phyloP scores from a whole-genome alignment of 2,797 vertebrate species.

The Mus spretus region DNA sequence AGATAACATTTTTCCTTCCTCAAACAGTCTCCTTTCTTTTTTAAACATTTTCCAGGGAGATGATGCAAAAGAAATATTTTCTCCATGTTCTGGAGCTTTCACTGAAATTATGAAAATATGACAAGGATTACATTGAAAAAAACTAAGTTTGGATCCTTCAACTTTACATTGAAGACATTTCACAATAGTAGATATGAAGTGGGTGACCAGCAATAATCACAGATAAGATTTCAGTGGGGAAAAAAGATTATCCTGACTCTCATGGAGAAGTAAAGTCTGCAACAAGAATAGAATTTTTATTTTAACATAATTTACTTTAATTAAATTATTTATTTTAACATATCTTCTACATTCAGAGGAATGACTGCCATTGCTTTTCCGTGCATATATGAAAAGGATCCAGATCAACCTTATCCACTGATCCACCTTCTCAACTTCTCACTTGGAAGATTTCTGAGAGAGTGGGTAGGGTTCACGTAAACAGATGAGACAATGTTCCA shows the following conservation, averaged over 20 bases:
- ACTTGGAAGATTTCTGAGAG: neutral
- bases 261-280: neutral
- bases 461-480: neutral
- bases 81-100: conserved; percentile 19
- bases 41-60: neutral
- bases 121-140: conserved; percentile 25
- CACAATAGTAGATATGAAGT: neutral
- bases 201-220: conserved; percentile 36
- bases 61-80: neutral
- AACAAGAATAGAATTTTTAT: neutral
- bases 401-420: neutral
- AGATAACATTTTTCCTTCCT: neutral
- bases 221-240: conserved; percentile 14
- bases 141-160: conserved; percentile 56
- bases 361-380: neutral
- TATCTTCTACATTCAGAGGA: neutral
- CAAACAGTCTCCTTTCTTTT: neutral
- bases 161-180: conserved; percentile 38
- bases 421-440: neutral
- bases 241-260: neutral
- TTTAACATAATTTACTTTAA: neutral
- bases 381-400: neutral
- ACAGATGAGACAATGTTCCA: neutral
- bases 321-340: neutral
- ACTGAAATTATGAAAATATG: conserved; percentile 59